Evolutionary conservation across 1,140 invertebrate species (phyloP).

Genomic region (Coenobita brevimanus): DNA sequence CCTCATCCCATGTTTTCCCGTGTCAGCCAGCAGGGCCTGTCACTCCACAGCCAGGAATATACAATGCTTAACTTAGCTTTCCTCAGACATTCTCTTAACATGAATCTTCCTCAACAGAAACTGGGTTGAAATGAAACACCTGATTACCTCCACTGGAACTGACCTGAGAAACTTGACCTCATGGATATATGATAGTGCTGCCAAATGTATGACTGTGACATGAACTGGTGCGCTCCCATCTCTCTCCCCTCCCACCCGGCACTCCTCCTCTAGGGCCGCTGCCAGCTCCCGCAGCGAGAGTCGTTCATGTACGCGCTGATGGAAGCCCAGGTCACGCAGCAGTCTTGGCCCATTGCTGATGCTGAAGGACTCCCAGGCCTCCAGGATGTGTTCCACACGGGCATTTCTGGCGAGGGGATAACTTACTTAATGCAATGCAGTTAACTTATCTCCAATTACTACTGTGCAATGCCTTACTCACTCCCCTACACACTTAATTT

Average conservation of each 20-base stretch:
- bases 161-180: slow-evolving; percentile 74
- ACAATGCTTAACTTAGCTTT: no score
- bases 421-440: not conserved
- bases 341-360: slow-evolving; percentile 79
- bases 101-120: no score
- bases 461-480: no score
- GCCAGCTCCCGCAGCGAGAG: slow-evolving; percentile 82
- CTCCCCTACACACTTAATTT: no score
- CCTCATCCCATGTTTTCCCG: no score
- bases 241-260: slow-evolving; percentile 73
- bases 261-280: slow-evolving; percentile 83
- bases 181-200: slow-evolving; percentile 73
- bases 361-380: slow-evolving; percentile 83
- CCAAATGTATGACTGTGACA: slow-evolving; percentile 70
- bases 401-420: slow-evolving; percentile 72
- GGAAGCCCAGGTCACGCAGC: slow-evolving; percentile 82
- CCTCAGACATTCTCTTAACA: no score
- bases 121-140: not conserved
- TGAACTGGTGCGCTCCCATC: not conserved
- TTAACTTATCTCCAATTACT: no score
- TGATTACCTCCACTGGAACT: not conserved
- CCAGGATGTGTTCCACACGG: slow-evolving; percentile 77
- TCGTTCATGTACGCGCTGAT: slow-evolving; percentile 73
- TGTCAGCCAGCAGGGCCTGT: no score
- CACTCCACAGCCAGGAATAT: no score